Evolutionary conservation across 2,888 invertebrate species (phyloP).

Genomic region (Alloscopus bannaensis): DNA sequence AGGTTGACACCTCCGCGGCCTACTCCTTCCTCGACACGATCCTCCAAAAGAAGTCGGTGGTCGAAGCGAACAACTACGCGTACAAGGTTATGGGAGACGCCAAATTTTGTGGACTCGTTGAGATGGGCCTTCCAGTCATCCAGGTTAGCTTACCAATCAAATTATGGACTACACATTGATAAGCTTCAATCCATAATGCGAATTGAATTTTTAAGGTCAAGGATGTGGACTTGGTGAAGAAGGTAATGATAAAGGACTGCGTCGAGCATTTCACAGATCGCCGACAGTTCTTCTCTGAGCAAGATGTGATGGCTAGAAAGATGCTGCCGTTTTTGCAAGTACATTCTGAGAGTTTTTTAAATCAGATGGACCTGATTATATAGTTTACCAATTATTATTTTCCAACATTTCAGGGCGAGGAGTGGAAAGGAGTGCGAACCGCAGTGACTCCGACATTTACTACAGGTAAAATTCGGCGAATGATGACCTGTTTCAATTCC

Average conservation of each 20-base stretch:
- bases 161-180: no score
- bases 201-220: no score
- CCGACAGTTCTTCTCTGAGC: background rate
- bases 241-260: conserved; percentile 43
- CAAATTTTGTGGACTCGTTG: conserved; percentile 29
- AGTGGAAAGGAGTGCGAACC: conserved; percentile 38
- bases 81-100: conserved; percentile 16
- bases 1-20: background rate
- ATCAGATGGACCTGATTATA: no score
- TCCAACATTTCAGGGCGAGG: conserved; percentile 17
- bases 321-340: background rate
- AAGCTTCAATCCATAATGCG: no score
- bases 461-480: conserved; percentile 34
- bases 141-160: no score
- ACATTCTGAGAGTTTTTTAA: no score
- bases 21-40: background rate
- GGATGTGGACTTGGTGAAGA: conserved; percentile 41
- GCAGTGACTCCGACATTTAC: conserved; percentile 35
- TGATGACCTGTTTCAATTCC: conserved; percentile 16
- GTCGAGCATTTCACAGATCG: conserved; percentile 55
- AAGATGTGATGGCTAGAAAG: background rate
- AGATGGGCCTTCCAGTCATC: background rate
- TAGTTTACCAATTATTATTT: background rate
- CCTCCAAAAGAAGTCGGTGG: background rate
- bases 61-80: background rate